phyloP scores from a whole-genome alignment of 1,140 invertebrate species.

The Nymphalis io region DNA sequence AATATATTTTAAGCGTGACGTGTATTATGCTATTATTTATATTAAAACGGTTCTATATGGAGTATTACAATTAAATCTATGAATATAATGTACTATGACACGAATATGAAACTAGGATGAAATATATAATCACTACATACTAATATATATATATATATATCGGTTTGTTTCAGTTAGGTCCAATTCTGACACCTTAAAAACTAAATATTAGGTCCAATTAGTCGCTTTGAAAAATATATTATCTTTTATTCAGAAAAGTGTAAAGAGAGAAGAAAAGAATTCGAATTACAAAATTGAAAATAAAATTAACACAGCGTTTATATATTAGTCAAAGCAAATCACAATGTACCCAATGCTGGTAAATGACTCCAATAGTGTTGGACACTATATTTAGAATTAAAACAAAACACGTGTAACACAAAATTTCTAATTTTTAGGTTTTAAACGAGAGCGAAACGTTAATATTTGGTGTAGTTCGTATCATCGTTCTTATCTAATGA shows the following conservation, averaged over 20 bases:
- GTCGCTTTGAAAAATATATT: conserved; percentile 6
- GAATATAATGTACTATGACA: conserved; percentile 1
- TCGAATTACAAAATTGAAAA: background rate
- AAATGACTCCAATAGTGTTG: conserved; percentile 48
- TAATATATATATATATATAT: background rate
- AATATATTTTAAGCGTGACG: conserved; percentile 6
- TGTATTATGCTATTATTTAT: background rate
- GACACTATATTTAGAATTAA: conserved; percentile 41
- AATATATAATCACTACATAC: background rate
- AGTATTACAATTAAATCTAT: background rate
- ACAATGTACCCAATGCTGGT: conserved; percentile 21
- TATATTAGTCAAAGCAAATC: conserved; percentile 35
- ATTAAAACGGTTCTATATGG: background rate
- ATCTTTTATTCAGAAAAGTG: background rate
- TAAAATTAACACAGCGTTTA: background rate
- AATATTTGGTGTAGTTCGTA: conserved; percentile 53
- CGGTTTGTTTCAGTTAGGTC: conserved; percentile 14
- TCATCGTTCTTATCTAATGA: conserved; percentile 23
- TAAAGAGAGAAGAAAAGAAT: background rate
- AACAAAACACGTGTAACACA: conserved; percentile 38
- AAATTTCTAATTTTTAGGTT: conserved; percentile 42
- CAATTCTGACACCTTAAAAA: conserved; percentile 25
- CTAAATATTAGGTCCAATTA: conserved; percentile 19
- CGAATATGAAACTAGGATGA: background rate
- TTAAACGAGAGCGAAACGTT: conserved; percentile 40